Base-by-base conservation (phyloP, 2,888 invertebrate genomes). In the Penaeus monodon region DNA sequence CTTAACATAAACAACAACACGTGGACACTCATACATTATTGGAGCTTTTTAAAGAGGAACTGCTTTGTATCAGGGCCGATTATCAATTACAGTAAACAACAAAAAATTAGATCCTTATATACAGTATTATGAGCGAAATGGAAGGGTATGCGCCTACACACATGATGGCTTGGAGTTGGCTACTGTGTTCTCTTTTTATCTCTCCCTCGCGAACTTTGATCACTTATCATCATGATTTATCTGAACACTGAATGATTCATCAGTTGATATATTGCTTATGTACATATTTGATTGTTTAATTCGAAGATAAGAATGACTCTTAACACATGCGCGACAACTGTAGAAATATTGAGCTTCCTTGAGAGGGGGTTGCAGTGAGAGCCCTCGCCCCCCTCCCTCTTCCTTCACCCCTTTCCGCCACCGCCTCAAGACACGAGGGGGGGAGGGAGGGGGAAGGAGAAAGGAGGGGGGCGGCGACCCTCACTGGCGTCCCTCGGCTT, bases 41-140 rank as follows among this genome's bases (percentile, higher is more conserved):
- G 79, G 83, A 83, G 65, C 78, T 79, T 78, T 82, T 57, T 85
- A 83, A 82, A 74, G 86, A 87, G 86, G 86, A 87, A 87, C 86
- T 87, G 70, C 70, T 66, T 85, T 79, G 57, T 79, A 87, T 73
- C 79, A 87, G 86, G 86, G 86, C 79, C 85, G 38, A 85, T 78
- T 29, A 70, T 73, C 74, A 29, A 49, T 77, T 68, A 63, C 68
- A 81, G 68, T 38, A 29, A 79, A 29, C 57, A 82, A 77, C 77
- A 68, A 78, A 78, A 20, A 57, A 57, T 17, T 80, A 49, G 74
- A 64, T 76, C 44, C 44, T 44, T 83, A 65, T 76, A 22, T 64
- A 64, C 74, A 83, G 33, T 74, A 74, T 29, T 64, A 14, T 57
- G 66, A 81, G 66, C 68, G 8, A n/a, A 22, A 27, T 66, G 65